A percentile compares a stretch with the other conserved stretches of the same genome.
These are phyloP conservation scores for Mycetomoellerius zeteki DNA, from an alignment of 1,140 invertebrate species.

Conservation along the genomic window DNA sequence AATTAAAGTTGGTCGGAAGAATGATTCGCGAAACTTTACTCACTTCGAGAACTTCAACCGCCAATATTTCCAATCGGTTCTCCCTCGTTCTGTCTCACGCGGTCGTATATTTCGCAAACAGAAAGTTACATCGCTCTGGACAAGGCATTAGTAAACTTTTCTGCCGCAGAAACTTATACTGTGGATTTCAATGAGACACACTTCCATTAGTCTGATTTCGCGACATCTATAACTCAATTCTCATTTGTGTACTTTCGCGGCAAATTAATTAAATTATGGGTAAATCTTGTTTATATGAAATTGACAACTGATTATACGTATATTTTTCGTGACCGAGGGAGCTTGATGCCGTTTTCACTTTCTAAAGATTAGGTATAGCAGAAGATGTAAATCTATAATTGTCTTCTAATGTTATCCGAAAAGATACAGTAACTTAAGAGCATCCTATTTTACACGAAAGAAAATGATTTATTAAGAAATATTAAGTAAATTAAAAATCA, in stretches of 20 bases:
- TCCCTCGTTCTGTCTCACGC: slow-evolving; percentile 34
- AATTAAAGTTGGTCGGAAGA: slow-evolving; percentile 60
- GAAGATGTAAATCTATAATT: slow-evolving; percentile 24
- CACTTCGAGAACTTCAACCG: slow-evolving; percentile 44
- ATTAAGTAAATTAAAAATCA: too few species aligned
- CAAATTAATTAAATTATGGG: slow-evolving; percentile 8
- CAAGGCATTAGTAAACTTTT: slow-evolving; percentile 11
- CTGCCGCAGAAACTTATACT: neutral
- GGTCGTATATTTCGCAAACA: slow-evolving; percentile 20
- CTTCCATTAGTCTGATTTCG: neutral
- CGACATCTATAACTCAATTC: slow-evolving; percentile 4
- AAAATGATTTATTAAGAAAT: too few species aligned
- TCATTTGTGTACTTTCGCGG: neutral
- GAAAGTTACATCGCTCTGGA: slow-evolving; percentile 32
- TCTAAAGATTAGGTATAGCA: slow-evolving; percentile 10
- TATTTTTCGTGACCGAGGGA: slow-evolving; percentile 4
- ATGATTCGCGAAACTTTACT: slow-evolving; percentile 53
- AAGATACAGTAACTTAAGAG: too few species aligned
- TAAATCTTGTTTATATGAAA: slow-evolving; percentile 10
- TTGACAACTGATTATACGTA: slow-evolving; percentile 1
- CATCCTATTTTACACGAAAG: too few species aligned
- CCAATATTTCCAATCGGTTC: slow-evolving; percentile 47
- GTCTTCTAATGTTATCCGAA: too few species aligned
- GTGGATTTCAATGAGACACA: neutral
- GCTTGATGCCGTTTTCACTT: slow-evolving; percentile 12